A percentile compares a stretch with the other conserved stretches of the same genome.
Conservation (phyloP, 1,140 invertebrate species). For the Drosophila littoralis region DNA sequence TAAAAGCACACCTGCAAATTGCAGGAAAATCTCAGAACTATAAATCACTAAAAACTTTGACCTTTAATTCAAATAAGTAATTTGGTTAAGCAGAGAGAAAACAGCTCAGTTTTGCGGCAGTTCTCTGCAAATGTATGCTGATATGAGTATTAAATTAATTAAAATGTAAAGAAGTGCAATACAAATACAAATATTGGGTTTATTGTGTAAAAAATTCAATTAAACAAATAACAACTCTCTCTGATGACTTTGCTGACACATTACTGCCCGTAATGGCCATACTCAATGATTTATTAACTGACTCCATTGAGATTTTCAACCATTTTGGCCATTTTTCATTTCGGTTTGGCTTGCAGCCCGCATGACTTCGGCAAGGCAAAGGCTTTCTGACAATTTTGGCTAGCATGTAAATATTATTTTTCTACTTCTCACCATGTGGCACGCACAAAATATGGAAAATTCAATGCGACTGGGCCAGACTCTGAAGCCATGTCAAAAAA, state of each 20-base stretch:
- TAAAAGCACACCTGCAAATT: conserved; percentile 19
- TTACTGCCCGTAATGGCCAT: conserved; percentile 26
- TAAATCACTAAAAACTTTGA: conserved; percentile 33
- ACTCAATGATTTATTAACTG: conserved; percentile 47
- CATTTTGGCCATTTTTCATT: conserved; percentile 37
- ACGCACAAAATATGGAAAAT: conserved; percentile 26
- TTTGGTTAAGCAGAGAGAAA: neutral
- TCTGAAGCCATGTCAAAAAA: conserved; percentile 54
- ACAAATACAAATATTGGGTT: conserved; percentile 13
- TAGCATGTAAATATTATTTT: conserved; percentile 75
- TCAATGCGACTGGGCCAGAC: conserved; percentile 22
- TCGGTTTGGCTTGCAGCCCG: conserved; percentile 16
- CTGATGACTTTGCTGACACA: conserved; percentile 39
- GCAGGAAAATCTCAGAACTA: conserved; percentile 14
- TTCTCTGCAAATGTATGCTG: neutral
- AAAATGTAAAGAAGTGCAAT: conserved; percentile 1
- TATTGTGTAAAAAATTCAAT: conserved; percentile 8
- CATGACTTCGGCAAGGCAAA: conserved; percentile 40
- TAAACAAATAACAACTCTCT: conserved; percentile 9
- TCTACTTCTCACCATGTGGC: conserved; percentile 56
- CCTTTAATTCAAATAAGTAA: conserved; percentile 32
- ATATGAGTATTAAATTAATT: conserved; percentile 1
- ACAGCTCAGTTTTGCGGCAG: too few species aligned
- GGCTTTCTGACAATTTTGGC: conserved; percentile 72
- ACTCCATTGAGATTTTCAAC: conserved; percentile 47